A percentile compares a stretch with the other conserved stretches of the same genome.
Conservation (phyloP, 2,797 vertebrate genomes). For the Meda fulgida region DNA sequence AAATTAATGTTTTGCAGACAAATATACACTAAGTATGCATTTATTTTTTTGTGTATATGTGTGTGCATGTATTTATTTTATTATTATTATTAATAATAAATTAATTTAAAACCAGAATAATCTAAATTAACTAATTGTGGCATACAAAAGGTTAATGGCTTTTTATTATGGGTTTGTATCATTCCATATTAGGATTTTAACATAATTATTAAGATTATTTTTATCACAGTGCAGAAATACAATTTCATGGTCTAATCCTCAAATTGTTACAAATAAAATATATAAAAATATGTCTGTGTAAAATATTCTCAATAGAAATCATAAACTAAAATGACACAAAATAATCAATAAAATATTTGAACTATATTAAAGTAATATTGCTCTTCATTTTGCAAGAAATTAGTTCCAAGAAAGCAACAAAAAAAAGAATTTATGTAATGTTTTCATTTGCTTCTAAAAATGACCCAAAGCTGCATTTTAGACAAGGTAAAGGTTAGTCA, state of each 20-base stretch:
- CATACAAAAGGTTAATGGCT: not conserved
- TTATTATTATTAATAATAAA: too few relatives aligned
- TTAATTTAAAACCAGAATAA: not conserved
- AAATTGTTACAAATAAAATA: not conserved
- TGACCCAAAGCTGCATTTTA: not conserved
- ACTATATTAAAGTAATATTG: not conserved
- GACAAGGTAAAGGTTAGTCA: not conserved
- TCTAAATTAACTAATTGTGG: not conserved
- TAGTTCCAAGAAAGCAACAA: not conserved
- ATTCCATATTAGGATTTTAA: not conserved
- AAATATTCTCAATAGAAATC: not conserved
- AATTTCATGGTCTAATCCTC: not conserved
- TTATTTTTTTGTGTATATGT: too few relatives aligned
- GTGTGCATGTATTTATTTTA: too few relatives aligned
- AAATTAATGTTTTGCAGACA: too few relatives aligned
- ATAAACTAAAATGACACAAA: not conserved
- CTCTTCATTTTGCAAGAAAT: not conserved
- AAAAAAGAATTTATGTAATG: not conserved
- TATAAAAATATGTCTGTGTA: not conserved
- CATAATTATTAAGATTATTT: not conserved
- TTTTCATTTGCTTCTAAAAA: not conserved
- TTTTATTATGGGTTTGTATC: not conserved
- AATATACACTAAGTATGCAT: too few relatives aligned
- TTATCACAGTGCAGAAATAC: not conserved
- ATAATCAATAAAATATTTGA: not conserved